Evolutionary conservation across 2,888 invertebrate genomes (phyloP).

Genomic region (Molorchus minor): DNA sequence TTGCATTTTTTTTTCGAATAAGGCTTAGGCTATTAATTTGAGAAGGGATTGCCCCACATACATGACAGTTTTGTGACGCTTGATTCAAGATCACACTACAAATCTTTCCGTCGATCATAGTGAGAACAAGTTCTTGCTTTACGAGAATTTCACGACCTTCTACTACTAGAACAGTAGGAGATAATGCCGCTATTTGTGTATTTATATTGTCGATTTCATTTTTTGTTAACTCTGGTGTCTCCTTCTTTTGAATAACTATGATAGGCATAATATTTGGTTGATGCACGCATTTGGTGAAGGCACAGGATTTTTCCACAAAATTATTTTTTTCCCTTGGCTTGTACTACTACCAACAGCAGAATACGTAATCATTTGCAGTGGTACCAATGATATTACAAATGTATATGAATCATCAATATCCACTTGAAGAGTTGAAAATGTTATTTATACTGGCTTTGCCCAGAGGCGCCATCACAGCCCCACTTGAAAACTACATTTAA

Average conservation of each 20-base stretch:
- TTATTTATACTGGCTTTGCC: slow-evolving; percentile 24
- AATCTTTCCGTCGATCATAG: slow-evolving; percentile 8
- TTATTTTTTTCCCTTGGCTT: slow-evolving; percentile 17
- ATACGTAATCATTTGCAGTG: not conserved
- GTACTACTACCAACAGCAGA: slow-evolving; percentile 8
- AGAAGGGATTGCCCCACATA: slow-evolving; percentile 20
- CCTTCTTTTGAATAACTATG: slow-evolving; percentile 7
- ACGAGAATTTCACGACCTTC: slow-evolving; percentile 13
- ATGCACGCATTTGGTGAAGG: too few relatives aligned
- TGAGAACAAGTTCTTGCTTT: slow-evolving; percentile 13
- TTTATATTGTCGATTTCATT: slow-evolving; percentile 17
- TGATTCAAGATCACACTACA: slow-evolving; percentile 18
- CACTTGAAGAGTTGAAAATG: not conserved
- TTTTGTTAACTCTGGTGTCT: slow-evolving; percentile 14
- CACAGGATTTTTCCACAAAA: slow-evolving; percentile 14
- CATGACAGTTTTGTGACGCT: slow-evolving; percentile 14
- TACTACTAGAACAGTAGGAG: slow-evolving; percentile 9
- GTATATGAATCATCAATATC: not conserved
- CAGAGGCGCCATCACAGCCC: slow-evolving; percentile 19
- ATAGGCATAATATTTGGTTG: too few relatives aligned
- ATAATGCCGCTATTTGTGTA: slow-evolving; percentile 17
- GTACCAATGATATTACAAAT: slow-evolving; percentile 1
- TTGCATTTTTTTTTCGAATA: slow-evolving; percentile 10
- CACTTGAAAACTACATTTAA: slow-evolving; percentile 17
- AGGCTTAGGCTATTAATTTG: slow-evolving; percentile 17